Evolutionary conservation across 2,888 invertebrate species (phyloP).

Genomic region (Bombyx huttoni): DNA sequence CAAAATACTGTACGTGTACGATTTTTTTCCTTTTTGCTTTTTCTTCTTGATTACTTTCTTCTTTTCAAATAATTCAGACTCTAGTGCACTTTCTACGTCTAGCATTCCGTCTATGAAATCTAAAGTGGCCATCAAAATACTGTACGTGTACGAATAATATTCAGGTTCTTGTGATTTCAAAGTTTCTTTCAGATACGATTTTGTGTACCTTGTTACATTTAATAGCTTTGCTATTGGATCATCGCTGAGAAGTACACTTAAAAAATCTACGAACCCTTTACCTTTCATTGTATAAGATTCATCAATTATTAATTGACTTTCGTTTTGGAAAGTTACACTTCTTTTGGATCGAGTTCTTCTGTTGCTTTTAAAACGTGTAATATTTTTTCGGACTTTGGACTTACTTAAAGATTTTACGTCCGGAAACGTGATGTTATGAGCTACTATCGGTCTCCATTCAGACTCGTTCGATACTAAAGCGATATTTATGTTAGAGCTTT

Average conservation of each 20-base stretch:
- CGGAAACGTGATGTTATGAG: constrained; percentile 23
- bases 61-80: constrained; percentile 19
- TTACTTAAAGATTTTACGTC: not conserved
- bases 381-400: constrained; percentile 13
- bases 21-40: constrained; percentile 9
- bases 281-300: not conserved
- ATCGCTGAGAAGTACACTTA: constrained; percentile 25
- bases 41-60: constrained; percentile 14
- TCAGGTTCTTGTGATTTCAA: constrained; percentile 32
- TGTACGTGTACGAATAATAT: constrained; percentile 42
- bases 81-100: constrained; percentile 30
- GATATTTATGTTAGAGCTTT: constrained; percentile 17
- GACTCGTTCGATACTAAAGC: constrained; percentile 16
- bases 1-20: constrained; percentile 36
- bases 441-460: constrained; percentile 53
- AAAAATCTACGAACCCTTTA: constrained; percentile 10
- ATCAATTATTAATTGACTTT: constrained; percentile 1
- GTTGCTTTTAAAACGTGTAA: constrained; percentile 22
- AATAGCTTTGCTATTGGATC: constrained; percentile 24
- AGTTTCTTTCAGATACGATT: constrained; percentile 27
- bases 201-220: constrained; percentile 28
- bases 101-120: constrained; percentile 45
- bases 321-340: constrained; percentile 11
- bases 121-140: constrained; percentile 37
- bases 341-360: constrained; percentile 31